Conservation (phyloP, 2,797 vertebrate genomes). For the Lacerta agilis region DNA sequence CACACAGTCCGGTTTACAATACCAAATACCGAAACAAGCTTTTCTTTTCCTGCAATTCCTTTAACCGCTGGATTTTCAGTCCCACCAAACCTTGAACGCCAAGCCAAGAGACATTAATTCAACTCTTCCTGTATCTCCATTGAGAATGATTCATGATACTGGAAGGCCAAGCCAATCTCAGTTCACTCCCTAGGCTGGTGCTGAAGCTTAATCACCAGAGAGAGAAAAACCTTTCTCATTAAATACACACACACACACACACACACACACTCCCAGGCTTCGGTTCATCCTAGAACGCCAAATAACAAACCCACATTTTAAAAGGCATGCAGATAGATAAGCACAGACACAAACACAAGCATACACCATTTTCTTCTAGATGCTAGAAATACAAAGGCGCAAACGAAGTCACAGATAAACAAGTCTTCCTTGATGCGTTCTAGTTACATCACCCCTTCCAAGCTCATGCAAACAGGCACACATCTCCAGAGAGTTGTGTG, state of each 20-base stretch:
- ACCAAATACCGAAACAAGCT: too few species aligned
- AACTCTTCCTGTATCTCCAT: not conserved
- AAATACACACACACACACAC: fast-evolving
- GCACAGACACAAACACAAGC: too few species aligned
- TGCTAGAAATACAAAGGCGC: not conserved
- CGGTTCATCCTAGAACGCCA: not conserved
- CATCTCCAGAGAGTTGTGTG: not conserved
- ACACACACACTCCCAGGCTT: not conserved
- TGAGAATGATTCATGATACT: fast-evolving
- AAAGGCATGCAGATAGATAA: not conserved
- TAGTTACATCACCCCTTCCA: conserved; percentile 49
- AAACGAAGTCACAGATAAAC: not conserved
- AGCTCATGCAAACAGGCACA: not conserved
- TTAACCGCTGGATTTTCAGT: not conserved
- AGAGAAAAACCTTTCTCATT: not conserved
- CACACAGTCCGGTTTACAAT: too few species aligned
- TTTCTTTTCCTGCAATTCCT: not conserved
- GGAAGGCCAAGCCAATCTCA: fast-evolving
- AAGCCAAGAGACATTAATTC: not conserved
- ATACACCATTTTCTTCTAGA: not conserved
- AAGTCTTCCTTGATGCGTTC: conserved; percentile 8
- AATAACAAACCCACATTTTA: not conserved
- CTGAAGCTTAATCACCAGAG: not conserved
- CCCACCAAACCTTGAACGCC: too few species aligned
- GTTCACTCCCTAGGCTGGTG: not conserved